Base-by-base conservation (phyloP, 35 echinoderm and acorn worm genomes). In the Patiria miniata region DNA sequence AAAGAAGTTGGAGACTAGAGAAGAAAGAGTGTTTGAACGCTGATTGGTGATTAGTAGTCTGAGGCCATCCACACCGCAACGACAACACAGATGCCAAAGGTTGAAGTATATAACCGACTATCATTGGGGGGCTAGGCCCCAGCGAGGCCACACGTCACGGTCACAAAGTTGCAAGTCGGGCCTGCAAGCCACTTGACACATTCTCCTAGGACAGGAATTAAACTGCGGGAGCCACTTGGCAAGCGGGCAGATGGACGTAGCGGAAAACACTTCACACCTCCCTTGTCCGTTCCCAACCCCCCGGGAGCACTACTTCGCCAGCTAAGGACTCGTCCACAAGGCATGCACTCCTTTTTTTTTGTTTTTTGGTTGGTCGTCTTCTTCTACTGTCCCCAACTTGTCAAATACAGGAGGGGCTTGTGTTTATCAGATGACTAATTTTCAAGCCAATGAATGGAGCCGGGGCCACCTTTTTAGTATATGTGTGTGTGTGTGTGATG, bases 381-480 rank as follows among this genome's bases (percentile, higher is more conserved):
- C 42, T 12, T 12, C 42, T 18, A 14, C 76, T 4, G 9, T 78
- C 32, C 76, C 80, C 42, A 33, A 84, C 82, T 84, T 58, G 82
- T 84, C 30, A 34, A 51, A 84, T 84, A 36, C 82, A 59, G 82
- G 82, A 58, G 51, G 51, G 54, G 29, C 57, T 28, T 37, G 57
- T 59, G 57, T 84, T 84, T 60, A 84, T 57, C 82, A 84, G 82
- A 84, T 84, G 82, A 84, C 82, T 84, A 84, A 84, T 84, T 84
- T 84, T 54, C 65, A 53, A 84, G 57, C 82, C 82, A 84, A 84
- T 84, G 82, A 84, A 60, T 73, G 65, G 65, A 73, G 26, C 42
- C 42, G 65, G 10, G 29, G 51, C 53, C 32, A n/a, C 57, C 30
- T 84, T 84, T 84, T 59, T 38, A 59, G 57, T 12, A 47, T 47